Base-by-base conservation (phyloP, 2,113 vertebrate species). In the Prinia subflava region DNA sequence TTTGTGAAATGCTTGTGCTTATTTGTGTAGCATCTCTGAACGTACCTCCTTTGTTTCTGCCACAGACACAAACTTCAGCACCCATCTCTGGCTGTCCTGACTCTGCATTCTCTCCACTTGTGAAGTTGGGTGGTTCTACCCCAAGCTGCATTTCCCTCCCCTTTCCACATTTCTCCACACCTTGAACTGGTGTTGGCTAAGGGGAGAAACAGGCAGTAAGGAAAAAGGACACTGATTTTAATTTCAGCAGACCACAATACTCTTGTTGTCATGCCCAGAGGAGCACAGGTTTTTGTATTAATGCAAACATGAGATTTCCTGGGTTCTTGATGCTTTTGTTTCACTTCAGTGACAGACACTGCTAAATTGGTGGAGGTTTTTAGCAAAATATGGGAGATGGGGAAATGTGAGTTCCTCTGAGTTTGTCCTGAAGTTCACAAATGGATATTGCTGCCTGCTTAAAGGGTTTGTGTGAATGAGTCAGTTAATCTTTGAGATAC, bases 91-190 rank as follows among this genome's bases (percentile, higher is more conserved):
- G 4, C 24, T 53, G 44, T 70, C 55, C 65, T 84, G 76, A 8
- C 17, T 63, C 64, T 62, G 5, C 35, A 1, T 22, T 70, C 41
- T 50, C 30, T 65, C 56, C 7, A 1, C 5, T 0, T 7, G 41
- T 18, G 19, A 52, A 41, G 16, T 41, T 74, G 52, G 62, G 35
- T 47, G 27, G 23, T 30, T 63, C 56, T 49, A 0, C 41, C 19
- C 37, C 13, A 57, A 5, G 22, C n/a, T 70, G 12, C 5, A 5
- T 35, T 84, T 49, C 35, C 22, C 46, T 65, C 18, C 13, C 16
- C 20, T 57, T 86, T 50, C 33, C 27, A 11, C 6, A 1, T 23
- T 59, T 71, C 18, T 31, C 20, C 23, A 2, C 23, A n/a, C 33
- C 9, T 1, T 27, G 23, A 19, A 7, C 14, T 62, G 35, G 9